Conservation (phyloP, 1,140 invertebrate genomes). For the Apis florea region DNA sequence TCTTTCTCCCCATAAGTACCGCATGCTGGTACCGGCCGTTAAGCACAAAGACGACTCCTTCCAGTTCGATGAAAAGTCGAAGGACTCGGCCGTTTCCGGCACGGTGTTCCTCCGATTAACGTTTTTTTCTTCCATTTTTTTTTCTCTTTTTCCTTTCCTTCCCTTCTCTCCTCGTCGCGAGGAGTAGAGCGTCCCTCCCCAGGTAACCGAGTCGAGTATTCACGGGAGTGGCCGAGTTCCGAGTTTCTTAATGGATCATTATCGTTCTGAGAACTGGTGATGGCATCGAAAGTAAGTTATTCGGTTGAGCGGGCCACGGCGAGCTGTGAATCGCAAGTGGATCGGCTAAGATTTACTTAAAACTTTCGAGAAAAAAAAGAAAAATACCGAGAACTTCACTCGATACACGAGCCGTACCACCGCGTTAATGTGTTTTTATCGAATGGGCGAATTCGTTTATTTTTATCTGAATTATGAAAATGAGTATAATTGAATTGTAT, state of each 20-base stretch:
- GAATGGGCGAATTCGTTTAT: too few relatives aligned
- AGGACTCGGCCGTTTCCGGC: constrained; percentile 47
- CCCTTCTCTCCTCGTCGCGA: neutral
- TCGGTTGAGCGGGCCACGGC: constrained; percentile 44
- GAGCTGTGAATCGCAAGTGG: constrained; percentile 50
- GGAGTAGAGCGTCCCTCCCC: constrained; percentile 7
- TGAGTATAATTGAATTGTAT: too few relatives aligned
- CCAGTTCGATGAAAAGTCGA: constrained; percentile 66
- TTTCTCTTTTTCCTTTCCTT: neutral
- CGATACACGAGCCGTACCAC: neutral
- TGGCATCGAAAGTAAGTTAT: constrained; percentile 60
- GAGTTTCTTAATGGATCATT: constrained; percentile 65
- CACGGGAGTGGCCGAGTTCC: constrained; percentile 52
- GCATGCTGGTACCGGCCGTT: constrained; percentile 49
- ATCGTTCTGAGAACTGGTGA: constrained; percentile 51
- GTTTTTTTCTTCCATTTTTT: constrained; percentile 16
- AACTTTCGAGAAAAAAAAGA: constrained; percentile 42
- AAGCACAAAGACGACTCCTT: constrained; percentile 64
- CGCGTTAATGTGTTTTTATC: too few relatives aligned
- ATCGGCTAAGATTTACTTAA: constrained; percentile 57
- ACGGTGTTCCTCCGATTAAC: constrained; percentile 58
- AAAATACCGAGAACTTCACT: constrained; percentile 14
- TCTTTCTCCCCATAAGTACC: constrained; percentile 13
- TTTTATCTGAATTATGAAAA: too few relatives aligned
- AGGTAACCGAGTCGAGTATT: constrained; percentile 45